Evolutionary conservation across 2,888 invertebrate species (phyloP).

Genomic region (Acronicta aceris): DNA sequence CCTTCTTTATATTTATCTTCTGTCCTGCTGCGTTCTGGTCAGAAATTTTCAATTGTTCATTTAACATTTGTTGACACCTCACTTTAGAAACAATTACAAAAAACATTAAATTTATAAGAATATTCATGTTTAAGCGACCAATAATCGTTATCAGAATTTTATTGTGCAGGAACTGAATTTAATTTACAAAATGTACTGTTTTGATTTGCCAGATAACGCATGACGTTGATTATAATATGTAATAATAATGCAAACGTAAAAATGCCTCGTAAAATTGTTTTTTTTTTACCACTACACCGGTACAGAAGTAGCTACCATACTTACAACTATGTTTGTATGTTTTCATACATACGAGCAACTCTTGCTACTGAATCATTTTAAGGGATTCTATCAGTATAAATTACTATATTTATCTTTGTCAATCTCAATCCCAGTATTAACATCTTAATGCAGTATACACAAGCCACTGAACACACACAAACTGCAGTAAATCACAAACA

Average conservation of each 20-base stretch:
- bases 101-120: slow-evolving; percentile 16
- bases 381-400: not conserved
- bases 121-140: slow-evolving; percentile 34
- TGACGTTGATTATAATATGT: slow-evolving; percentile 19
- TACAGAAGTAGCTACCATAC: no score
- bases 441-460: slow-evolving; percentile 6
- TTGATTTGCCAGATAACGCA: slow-evolving; percentile 36
- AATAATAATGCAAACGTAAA: not conserved
- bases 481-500: slow-evolving; percentile 46
- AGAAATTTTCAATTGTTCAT: slow-evolving; percentile 28
- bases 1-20: slow-evolving; percentile 9
- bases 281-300: no score
- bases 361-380: not conserved
- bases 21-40: slow-evolving; percentile 1
- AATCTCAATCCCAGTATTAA: slow-evolving; percentile 29
- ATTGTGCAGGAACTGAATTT: slow-evolving; percentile 31
- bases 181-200: slow-evolving; percentile 53
- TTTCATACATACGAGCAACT: no score
- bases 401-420: not conserved
- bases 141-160: slow-evolving; percentile 33
- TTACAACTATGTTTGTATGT: no score
- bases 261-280: not conserved
- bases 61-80: slow-evolving; percentile 7
- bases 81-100: slow-evolving; percentile 15
- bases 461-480: slow-evolving; percentile 39